A percentile compares a stretch with the other conserved stretches of the same genome.
phyloP scores from a whole-genome alignment of 2,113 vertebrate species.

The Pleuronectes platessa region DNA sequence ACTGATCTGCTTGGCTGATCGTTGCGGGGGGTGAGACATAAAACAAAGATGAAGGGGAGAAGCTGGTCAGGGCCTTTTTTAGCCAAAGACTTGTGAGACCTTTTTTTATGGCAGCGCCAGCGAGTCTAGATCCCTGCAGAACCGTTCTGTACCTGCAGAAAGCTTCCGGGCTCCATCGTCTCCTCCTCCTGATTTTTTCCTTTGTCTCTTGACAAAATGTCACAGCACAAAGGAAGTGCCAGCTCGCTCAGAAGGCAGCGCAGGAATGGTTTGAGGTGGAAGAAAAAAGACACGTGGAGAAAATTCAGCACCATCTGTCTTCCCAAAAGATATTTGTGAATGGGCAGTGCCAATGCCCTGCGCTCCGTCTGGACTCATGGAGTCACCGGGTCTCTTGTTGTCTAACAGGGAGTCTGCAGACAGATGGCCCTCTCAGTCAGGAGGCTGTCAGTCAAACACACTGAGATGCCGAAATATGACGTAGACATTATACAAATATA shows the following conservation, averaged over 20 bases:
- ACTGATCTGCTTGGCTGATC: constrained; percentile 55
- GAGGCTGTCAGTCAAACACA: constrained; percentile 61
- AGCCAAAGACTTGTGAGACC: constrained; percentile 58
- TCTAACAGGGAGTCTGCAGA: constrained; percentile 56
- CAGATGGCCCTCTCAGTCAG: constrained; percentile 76
- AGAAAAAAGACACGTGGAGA: constrained; percentile 53
- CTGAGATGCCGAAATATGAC: constrained; percentile 1
- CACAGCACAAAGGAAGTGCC: constrained; percentile 60
- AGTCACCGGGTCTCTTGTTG: constrained; percentile 49
- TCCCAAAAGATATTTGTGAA: constrained; percentile 61
- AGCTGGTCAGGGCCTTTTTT: constrained; percentile 56
- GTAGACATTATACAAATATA: not conserved
- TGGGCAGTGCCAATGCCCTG: constrained; percentile 52
- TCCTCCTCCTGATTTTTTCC: constrained; percentile 31
- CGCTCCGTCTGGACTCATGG: constrained; percentile 22
- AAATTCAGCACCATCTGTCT: constrained; percentile 71
- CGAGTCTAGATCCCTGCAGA: constrained; percentile 51
- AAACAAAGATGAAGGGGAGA: constrained; percentile 61
- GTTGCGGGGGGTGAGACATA: constrained; percentile 40
- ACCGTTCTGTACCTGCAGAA: constrained; percentile 66
- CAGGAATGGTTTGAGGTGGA: constrained; percentile 41
- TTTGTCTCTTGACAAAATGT: constrained; percentile 55
- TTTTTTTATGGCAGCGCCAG: constrained; percentile 70
- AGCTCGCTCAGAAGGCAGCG: constrained; percentile 39
- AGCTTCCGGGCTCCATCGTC: constrained; percentile 18